A percentile compares a stretch with the other conserved stretches of the same genome.
Evolutionary conservation across 2,797 vertebrate genomes (phyloP).

Genomic region (Acanthurus leucopareius): DNA sequence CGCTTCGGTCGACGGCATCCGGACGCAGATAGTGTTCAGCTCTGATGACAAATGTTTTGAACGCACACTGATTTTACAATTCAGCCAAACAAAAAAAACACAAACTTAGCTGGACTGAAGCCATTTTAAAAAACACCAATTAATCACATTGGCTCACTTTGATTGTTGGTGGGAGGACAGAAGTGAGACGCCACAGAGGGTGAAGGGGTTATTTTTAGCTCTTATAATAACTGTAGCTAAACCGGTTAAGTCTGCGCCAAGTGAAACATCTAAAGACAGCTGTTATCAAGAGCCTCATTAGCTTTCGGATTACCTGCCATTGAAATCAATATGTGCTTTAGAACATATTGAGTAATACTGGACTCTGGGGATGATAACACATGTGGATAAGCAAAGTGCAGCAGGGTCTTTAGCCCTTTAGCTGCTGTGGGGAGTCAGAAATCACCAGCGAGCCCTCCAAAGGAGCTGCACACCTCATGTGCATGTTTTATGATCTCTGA

Average conservation of each 20-base stretch:
- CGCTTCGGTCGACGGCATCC: slow-evolving; percentile 7
- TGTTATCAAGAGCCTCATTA: slow-evolving; percentile 3
- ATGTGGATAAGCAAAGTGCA: slow-evolving; percentile 4
- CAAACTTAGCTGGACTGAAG: background rate
- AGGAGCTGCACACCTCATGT: slow-evolving; percentile 7
- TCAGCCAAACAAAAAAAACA: background rate
- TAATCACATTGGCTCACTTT: background rate
- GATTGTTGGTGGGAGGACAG: background rate
- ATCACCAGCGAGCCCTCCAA: background rate
- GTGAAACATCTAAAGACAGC: slow-evolving; percentile 1
- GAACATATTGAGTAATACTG: background rate
- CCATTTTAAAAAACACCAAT: background rate
- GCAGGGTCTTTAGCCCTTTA: background rate
- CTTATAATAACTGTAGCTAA: background rate
- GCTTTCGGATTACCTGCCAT: background rate
- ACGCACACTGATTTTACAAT: background rate
- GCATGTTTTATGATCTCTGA: slow-evolving; percentile 18
- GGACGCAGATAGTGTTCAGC: slow-evolving; percentile 17
- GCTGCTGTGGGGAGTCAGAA: background rate
- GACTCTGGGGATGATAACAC: background rate
- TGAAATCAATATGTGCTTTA: slow-evolving; percentile 2
- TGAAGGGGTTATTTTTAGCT: too few species aligned
- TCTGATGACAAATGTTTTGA: background rate
- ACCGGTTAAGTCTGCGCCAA: background rate
- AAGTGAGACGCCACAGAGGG: background rate